Evolutionary conservation across 2,113 vertebrate genomes (phyloP).

Genomic region (Trichomycterus rosablanca): DNA sequence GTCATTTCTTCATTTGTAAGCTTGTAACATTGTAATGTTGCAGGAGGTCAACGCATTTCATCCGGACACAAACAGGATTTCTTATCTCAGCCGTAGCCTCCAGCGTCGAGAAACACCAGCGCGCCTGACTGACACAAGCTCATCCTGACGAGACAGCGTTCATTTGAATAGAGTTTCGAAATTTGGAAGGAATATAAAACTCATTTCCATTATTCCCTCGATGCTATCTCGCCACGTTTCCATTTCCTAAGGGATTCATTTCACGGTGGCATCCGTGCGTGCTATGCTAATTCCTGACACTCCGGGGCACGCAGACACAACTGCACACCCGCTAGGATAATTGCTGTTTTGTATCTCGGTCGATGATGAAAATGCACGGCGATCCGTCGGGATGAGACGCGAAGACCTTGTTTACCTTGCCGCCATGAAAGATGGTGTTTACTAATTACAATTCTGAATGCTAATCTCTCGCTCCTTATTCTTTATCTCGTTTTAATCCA

Average conservation of each 20-base stretch:
- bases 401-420: slow-evolving; percentile 38
- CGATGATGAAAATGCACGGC: slow-evolving; percentile 39
- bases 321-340: slow-evolving; percentile 33
- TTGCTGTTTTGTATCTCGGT: slow-evolving; percentile 39
- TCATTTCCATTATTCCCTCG: slow-evolving; percentile 47
- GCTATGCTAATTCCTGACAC: slow-evolving; percentile 45
- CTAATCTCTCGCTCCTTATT: slow-evolving; percentile 16
- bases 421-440: slow-evolving; percentile 37
- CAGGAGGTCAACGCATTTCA: neutral
- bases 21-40: too few species aligned
- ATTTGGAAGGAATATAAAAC: slow-evolving; percentile 41
- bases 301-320: slow-evolving; percentile 36
- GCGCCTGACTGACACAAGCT: slow-evolving; percentile 8
- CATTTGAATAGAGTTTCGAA: slow-evolving; percentile 40
- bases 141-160: slow-evolving; percentile 23
- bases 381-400: slow-evolving; percentile 41
- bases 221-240: slow-evolving; percentile 46
- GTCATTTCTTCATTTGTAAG: too few species aligned
- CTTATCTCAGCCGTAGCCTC: slow-evolving; percentile 8
- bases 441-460: slow-evolving; percentile 38
- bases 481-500: too few species aligned
- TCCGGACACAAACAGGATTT: slow-evolving; percentile 14
- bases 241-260: slow-evolving; percentile 46
- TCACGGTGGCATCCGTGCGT: slow-evolving; percentile 37
- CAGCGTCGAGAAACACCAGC: neutral